These are phyloP conservation scores for Embidobia sp. DNA, from an alignment of 2,888 invertebrate species.

Conservation along the genomic window DNA sequence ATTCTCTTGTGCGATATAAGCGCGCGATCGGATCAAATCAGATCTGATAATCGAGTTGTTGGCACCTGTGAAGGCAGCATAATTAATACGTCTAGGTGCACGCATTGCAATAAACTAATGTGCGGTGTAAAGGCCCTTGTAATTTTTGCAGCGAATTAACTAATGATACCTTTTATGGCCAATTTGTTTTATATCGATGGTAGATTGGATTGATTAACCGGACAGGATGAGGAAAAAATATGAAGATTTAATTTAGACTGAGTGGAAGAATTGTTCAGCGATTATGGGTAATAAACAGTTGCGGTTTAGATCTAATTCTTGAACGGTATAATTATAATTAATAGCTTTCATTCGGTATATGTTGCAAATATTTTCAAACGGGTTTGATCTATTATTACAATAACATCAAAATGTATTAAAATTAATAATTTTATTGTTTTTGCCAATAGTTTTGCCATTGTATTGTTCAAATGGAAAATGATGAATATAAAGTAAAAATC, in stretches of 20 bases:
- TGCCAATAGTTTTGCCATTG: too few species aligned
- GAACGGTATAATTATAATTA: conserved; percentile 1
- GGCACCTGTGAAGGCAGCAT: conserved; percentile 78
- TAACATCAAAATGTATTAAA: too few species aligned
- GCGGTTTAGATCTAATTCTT: not conserved
- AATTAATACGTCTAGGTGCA: conserved; percentile 74
- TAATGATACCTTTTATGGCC: conserved; percentile 30
- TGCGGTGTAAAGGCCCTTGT: conserved; percentile 25
- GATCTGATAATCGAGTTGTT: conserved; percentile 80
- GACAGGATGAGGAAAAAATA: not conserved
- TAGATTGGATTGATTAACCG: conserved; percentile 8
- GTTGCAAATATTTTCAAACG: too few species aligned
- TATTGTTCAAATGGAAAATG: too few species aligned
- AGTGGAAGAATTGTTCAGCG: conserved; percentile 3
- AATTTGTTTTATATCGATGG: conserved; percentile 20
- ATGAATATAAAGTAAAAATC: too few species aligned
- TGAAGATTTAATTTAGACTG: conserved; percentile 15
- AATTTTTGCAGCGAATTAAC: conserved; percentile 40
- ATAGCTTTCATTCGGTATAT: too few species aligned
- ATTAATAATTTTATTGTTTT: too few species aligned
- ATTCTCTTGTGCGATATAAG: conserved; percentile 70
- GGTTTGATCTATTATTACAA: too few species aligned
- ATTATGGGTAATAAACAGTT: conserved; percentile 5
- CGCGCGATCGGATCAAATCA: conserved; percentile 76
- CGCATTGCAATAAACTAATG: conserved; percentile 42